These are phyloP conservation scores for Mirza zaza DNA, from an alignment of 2,113 vertebrate species.

Conservation along the genomic window DNA sequence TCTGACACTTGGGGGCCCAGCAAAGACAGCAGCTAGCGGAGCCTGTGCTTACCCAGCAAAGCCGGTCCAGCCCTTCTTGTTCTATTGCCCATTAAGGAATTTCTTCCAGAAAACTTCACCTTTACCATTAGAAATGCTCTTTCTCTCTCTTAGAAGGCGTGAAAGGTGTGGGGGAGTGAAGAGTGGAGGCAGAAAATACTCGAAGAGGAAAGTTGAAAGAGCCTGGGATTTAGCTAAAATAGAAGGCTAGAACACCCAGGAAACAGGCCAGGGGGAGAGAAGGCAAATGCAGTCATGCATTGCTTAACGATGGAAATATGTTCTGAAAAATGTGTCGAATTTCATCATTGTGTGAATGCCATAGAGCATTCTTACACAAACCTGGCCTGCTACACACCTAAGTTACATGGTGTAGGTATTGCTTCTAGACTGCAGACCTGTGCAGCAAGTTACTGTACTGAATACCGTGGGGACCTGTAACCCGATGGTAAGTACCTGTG, in stretches of 20 bases:
- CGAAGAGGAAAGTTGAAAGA: slow-evolving; percentile 45
- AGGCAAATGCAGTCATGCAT: not conserved
- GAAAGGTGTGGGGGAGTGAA: not conserved
- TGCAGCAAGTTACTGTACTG: not conserved
- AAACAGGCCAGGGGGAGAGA: not conserved
- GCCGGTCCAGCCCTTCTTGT: not conserved
- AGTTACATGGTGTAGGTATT: not conserved
- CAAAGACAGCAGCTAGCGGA: not conserved
- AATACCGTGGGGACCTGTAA: not conserved
- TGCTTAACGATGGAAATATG: not conserved
- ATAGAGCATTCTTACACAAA: not conserved
- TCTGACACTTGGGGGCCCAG: slow-evolving; percentile 12
- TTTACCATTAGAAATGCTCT: not conserved
- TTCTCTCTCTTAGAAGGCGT: slow-evolving; percentile 12
- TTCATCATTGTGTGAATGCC: not conserved
- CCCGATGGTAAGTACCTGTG: not conserved
- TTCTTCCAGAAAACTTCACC: not conserved
- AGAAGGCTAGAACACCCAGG: not conserved
- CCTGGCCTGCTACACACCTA: not conserved
- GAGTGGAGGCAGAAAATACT: not conserved
- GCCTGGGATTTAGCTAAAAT: slow-evolving; percentile 48
- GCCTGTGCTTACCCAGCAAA: not conserved
- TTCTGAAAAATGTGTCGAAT: not conserved
- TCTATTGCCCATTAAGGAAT: not conserved
- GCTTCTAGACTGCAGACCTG: not conserved